Conservation (phyloP, 1,140 invertebrate species). For the Diorhabda carinulata region DNA sequence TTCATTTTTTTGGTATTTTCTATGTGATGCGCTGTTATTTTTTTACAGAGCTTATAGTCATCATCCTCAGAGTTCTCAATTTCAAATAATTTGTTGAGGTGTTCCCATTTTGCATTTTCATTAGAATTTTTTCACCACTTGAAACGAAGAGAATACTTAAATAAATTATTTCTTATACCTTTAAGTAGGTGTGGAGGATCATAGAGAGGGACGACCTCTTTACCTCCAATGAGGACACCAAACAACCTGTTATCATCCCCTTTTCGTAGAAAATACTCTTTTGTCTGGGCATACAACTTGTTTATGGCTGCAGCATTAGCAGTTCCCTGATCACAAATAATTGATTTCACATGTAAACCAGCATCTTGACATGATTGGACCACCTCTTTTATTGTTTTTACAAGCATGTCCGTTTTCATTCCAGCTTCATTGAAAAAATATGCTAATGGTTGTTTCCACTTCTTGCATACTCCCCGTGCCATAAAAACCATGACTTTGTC, state of each 20-base stretch:
- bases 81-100: conserved; percentile 10
- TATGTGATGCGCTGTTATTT: conserved; percentile 12
- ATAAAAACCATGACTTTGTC: conserved; percentile 23
- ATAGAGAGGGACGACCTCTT: conserved; percentile 16
- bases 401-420: background rate
- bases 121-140: background rate
- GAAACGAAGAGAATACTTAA: conserved; percentile 5
- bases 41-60: conserved; percentile 17
- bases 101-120: conserved; percentile 6
- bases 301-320: conserved; percentile 16
- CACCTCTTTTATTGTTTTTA: conserved; percentile 2
- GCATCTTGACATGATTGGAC: background rate
- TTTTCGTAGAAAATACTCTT: background rate
- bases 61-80: conserved; percentile 10
- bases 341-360: conserved; percentile 7
- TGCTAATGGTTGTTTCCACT: conserved; percentile 19
- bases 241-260: conserved; percentile 9
- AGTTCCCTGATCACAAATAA: conserved; percentile 16
- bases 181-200: conserved; percentile 14
- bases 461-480: conserved; percentile 12
- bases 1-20: conserved; percentile 20
- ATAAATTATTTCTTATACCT: conserved; percentile 17
- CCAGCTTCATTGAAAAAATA: background rate
- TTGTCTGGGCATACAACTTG: background rate
- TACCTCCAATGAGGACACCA: conserved; percentile 10